These are phyloP conservation scores for Hucho hucho DNA, from an alignment of 2,113 vertebrate species.

Conservation along the genomic window DNA sequence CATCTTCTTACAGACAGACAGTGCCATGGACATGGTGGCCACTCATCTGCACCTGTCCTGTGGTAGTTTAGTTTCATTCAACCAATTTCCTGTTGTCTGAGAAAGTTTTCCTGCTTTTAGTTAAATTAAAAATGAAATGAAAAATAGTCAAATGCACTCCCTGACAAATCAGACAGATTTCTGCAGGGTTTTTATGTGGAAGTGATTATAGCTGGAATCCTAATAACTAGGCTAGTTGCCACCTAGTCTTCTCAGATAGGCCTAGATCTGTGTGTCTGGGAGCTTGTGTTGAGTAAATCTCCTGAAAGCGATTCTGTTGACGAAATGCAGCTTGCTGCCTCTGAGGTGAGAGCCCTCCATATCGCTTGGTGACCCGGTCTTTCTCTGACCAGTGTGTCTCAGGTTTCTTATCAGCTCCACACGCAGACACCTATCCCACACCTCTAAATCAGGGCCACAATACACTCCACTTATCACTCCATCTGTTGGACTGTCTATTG, in stretches of 20 bases:
- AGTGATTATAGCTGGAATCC: not conserved
- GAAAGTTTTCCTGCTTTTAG: not conserved
- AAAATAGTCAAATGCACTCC: not conserved
- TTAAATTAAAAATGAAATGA: not conserved
- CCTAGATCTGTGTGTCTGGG: slow-evolving; percentile 31
- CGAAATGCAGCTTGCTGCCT: slow-evolving; percentile 25
- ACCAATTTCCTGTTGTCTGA: not conserved
- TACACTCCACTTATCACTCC: slow-evolving; percentile 18
- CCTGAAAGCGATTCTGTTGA: slow-evolving; percentile 36
- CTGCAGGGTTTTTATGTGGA: not conserved
- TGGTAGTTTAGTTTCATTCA: not conserved
- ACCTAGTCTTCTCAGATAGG: slow-evolving; percentile 8
- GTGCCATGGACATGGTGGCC: not conserved
- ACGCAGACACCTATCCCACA: slow-evolving; percentile 11
- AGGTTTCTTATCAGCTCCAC: slow-evolving; percentile 39
- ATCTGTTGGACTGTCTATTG: slow-evolving; percentile 16
- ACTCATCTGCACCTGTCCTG: not conserved
- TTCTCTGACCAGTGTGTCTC: slow-evolving; percentile 21
- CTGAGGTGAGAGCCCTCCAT: slow-evolving; percentile 32
- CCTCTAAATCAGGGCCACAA: slow-evolving; percentile 9
- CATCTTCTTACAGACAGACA: not conserved
- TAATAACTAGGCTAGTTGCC: not conserved
- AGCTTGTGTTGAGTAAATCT: slow-evolving; percentile 33
- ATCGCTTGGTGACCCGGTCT: slow-evolving; percentile 28
- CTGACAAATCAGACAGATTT: not conserved